Conservation (phyloP, 1,140 invertebrate species). For the Nasonia longicornis region DNA sequence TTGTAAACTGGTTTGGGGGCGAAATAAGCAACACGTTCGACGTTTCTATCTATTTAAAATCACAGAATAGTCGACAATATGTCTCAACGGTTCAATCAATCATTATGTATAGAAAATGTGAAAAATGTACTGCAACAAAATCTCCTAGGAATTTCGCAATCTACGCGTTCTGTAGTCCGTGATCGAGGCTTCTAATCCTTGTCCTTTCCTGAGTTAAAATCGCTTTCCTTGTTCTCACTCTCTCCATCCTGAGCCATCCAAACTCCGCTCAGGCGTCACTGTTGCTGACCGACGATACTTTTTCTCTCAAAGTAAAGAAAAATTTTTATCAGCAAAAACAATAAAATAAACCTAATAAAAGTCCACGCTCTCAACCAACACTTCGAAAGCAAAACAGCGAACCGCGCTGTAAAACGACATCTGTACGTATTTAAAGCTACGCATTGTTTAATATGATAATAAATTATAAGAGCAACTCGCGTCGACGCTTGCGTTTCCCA, state of each 20-base stretch:
- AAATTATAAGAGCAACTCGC: conserved; percentile 50
- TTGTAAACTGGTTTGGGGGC: neutral
- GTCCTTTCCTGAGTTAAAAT: neutral
- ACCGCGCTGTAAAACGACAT: conserved; percentile 62
- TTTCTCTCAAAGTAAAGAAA: conserved; percentile 21
- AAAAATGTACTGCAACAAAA: neutral
- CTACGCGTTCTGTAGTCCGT: neutral
- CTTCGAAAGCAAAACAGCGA: conserved; percentile 48
- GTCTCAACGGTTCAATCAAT: neutral
- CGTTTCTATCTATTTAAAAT: too few species aligned
- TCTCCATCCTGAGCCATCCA: neutral
- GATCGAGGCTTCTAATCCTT: conserved; percentile 16
- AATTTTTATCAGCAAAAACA: conserved; percentile 4
- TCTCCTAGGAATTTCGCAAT: neutral
- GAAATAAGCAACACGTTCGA: too few species aligned
- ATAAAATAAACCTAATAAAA: conserved; percentile 19
- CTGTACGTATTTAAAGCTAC: conserved; percentile 67
- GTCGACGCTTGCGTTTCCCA: conserved; percentile 8
- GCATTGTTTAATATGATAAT: conserved; percentile 62
- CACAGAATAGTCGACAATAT: neutral
- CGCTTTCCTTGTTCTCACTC: conserved; percentile 11
- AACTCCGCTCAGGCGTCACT: conserved; percentile 29
- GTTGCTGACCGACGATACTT: conserved; percentile 19
- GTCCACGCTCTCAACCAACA: conserved; percentile 39
- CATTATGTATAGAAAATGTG: neutral